These are phyloP conservation scores for Coptodon bakossiorum DNA, from an alignment of 2,113 vertebrate species.

Conservation along the genomic window DNA sequence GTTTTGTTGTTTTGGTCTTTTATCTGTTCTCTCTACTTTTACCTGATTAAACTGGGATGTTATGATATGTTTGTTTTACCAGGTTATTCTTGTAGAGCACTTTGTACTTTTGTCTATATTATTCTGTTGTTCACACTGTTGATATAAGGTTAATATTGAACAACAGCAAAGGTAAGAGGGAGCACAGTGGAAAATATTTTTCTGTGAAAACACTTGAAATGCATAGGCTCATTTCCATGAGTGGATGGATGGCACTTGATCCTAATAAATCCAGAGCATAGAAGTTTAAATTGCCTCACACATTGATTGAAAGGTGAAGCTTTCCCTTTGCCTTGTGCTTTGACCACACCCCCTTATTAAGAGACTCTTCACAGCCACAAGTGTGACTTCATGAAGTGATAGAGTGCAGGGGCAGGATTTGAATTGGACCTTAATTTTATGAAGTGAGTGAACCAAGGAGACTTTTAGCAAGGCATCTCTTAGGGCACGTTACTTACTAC, in stretches of 20 bases:
- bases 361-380: not conserved
- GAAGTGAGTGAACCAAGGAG: not conserved
- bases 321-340: not conserved
- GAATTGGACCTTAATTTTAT: not conserved
- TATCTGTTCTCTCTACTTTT: not conserved
- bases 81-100: not conserved
- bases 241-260: not conserved
- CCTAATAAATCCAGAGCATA: not conserved
- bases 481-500: not conserved
- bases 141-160: not conserved
- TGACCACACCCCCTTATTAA: not conserved
- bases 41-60: not conserved
- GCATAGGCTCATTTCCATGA: not conserved
- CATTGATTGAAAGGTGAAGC: not conserved
- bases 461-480: not conserved
- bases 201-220: not conserved
- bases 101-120: not conserved
- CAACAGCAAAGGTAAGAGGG: not conserved
- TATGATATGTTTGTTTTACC: not conserved
- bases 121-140: not conserved
- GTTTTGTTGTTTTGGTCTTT: not conserved
- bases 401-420: not conserved
- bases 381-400: not conserved
- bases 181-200: not conserved
- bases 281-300: not conserved